Evolutionary conservation across 2,797 vertebrate genomes (phyloP), one percentile per base, ranked within the genome.

Genomic region (Sebastes flavidus): DNA sequence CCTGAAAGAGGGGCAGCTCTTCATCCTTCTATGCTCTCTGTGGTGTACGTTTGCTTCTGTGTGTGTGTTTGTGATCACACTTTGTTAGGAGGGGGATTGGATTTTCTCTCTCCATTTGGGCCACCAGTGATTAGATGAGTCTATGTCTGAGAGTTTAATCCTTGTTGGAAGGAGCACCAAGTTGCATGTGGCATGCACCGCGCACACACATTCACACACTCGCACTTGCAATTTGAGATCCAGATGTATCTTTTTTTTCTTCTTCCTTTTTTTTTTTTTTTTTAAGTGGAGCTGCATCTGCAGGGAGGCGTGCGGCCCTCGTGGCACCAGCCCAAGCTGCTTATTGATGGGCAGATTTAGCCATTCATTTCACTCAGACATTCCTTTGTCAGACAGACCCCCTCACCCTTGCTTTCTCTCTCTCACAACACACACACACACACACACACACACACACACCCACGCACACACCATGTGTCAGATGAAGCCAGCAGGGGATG

Each of bases 261-360:
- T 78, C 55, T 46, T 65, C 60, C 42, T 11, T n/a, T 54, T 54
- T 81, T 77, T 81, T 87, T 87, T 81, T 84, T 87, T 88, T 84
- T 66, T 22, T 20, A 87, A 78, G 80, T 83, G 77, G 72, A 82
- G 80, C 86, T 88, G 76, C 89, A 91, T 87, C 89, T 90, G 90
- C 90, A 88, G 77, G 83, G 85, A 88, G 62, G 80, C 90, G 83
- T 91, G 85, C 73, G 32, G 78, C 80, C 77, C 69, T 89, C 54
- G 6, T 93, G 93, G 94, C 91, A 75, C 75, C 36, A 78, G 61
- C 80, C 92, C 93, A 95, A 95, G 94, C 94, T 87, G 88, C 93
- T 95, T 94, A 95, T 91, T 93, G 91, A 94, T 89, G 91, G 88
- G 63, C 88, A 93, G 94, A 93, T 95, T 93, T 92, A 92, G 81